phyloP scores from a whole-genome alignment of 2,113 vertebrate species.

The Smithornis capensis region DNA sequence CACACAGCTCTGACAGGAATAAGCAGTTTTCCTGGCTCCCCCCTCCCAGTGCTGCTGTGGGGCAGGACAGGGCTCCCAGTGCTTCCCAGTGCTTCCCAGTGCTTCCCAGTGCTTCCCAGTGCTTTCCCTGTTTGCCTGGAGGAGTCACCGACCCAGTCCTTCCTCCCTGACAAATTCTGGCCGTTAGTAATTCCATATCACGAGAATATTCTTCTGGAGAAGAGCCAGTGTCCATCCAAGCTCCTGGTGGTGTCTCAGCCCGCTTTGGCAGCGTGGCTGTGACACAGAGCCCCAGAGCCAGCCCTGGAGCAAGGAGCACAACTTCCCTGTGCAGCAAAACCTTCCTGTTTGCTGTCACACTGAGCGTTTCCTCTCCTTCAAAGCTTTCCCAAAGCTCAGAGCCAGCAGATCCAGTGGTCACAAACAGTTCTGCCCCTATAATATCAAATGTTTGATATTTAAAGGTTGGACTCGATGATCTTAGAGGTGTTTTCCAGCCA shows the following conservation, averaged over 20 bases:
- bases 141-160: fast-evolving
- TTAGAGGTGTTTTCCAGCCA: background rate
- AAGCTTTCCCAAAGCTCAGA: background rate
- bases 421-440: background rate
- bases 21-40: background rate
- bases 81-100: background rate
- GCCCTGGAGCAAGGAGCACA: background rate
- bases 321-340: background rate
- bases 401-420: fast-evolving
- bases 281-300: background rate
- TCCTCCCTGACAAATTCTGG: background rate
- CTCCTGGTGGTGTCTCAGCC: background rate
- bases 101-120: fast-evolving
- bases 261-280: background rate
- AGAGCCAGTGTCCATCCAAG: fast-evolving
- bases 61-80: fast-evolving
- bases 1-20: background rate
- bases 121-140: background rate
- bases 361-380: background rate
- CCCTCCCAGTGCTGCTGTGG: background rate
- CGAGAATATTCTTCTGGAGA: background rate
- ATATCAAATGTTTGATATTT: background rate
- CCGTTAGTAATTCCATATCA: fast-evolving
- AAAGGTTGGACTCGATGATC: background rate
- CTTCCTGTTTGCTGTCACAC: fast-evolving